Evolutionary conservation across 2,888 invertebrate genomes (phyloP), one percentile per base, ranked within the genome.

Genomic region (Dryobotodes eremita): DNA sequence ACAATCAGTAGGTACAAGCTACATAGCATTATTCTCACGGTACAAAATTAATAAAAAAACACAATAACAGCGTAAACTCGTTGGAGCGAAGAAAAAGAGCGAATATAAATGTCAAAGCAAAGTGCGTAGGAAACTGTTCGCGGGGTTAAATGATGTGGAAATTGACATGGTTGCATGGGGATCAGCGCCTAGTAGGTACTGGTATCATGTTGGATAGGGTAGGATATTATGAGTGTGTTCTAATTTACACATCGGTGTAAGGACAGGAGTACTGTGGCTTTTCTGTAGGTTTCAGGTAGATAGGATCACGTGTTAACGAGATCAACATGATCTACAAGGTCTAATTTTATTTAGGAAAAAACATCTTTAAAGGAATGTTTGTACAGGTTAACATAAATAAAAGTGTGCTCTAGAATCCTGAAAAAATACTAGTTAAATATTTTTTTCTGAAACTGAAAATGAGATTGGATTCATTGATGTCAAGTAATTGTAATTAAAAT

Each of bases 81-180:
- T 61, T 76, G 71, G 71, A 84, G 77, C 42, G 79, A 84, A 88
- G 88, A 94, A 93, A 92, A 93, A 91, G 88, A 89, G 89, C 88
- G 85, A 92, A 92, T 90, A 93, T 92, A 92, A 94, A 94, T 94
- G 93, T 94, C 92, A 93, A 89, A 91, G 90, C 89, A 86, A 87
- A 89, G 90, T 89, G 90, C 92, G 90, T 91, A 93, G 95, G 95
- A 96, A 95, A 94, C 92, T 86, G 89, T 92, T 88, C 88, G 89
- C 90, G 89, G 88, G 89, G 93, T 89, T 93, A 92, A 96, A 96
- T 96, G 96, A 93, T 82, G 92, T 92, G 93, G 95, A 96, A 96
- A 95, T 91, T 90, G 90, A 90, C 83, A 82, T 48, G 83, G 15
- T 26, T n/a, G 53, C 36, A 46, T 90, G 90, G 90, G 92, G 92